Conservation (phyloP, 2,888 invertebrate species). For the Caenorhabditis sinica region DNA sequence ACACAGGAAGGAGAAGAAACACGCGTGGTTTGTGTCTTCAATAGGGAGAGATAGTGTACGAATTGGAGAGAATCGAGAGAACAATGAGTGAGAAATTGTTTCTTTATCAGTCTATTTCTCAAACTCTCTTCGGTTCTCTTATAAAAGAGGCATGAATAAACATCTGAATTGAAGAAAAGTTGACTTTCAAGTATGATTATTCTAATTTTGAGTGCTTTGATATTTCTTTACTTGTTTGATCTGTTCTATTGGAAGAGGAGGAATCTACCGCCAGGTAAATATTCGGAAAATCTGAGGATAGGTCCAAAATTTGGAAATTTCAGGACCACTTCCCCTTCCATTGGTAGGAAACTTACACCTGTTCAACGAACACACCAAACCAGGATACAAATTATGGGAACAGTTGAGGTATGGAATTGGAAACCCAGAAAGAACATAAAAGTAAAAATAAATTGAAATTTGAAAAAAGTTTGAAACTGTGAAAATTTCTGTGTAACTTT, state of each 20-base stretch:
- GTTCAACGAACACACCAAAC: neutral
- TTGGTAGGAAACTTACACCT: conserved; percentile 28
- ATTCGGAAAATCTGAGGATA: neutral
- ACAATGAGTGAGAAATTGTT: neutral
- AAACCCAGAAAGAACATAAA: too few relatives aligned
- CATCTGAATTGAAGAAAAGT: too few relatives aligned
- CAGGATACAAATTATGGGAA: conserved; percentile 27
- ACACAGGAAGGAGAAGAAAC: neutral
- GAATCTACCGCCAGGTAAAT: conserved; percentile 49
- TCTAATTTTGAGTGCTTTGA: neutral
- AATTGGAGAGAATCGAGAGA: neutral
- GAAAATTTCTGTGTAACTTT: too few relatives aligned
- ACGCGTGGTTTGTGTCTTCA: conserved; percentile 13
- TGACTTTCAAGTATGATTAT: conserved; percentile 21
- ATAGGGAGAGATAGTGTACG: neutral
- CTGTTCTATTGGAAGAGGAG: conserved; percentile 53
- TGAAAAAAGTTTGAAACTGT: too few relatives aligned
- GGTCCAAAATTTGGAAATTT: neutral
- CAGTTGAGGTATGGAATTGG: conserved; percentile 1
- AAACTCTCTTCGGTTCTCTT: too few relatives aligned
- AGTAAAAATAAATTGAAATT: too few relatives aligned
- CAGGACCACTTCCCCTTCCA: conserved; percentile 44
- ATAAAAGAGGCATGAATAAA: neutral
- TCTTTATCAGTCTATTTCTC: neutral
- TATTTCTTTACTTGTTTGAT: conserved; percentile 16